These are phyloP conservation scores for Coturnix japonica DNA, from an alignment of 2,113 vertebrate genomes.

Conservation along the genomic window DNA sequence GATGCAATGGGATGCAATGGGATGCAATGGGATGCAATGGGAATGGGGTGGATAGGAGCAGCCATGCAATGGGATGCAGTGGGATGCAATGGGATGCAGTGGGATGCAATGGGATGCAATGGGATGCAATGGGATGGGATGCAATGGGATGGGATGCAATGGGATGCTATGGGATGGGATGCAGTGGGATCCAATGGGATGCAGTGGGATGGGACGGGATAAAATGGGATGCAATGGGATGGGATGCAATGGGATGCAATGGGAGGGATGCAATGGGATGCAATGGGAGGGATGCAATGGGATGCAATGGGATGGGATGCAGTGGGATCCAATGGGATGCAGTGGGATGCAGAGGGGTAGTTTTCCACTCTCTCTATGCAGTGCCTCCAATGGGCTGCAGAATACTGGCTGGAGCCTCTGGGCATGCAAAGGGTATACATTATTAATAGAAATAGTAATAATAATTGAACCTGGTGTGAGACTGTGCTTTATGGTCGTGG, in stretches of 20 bases:
- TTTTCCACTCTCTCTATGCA: not conserved
- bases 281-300: not conserved
- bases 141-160: rapidly evolving
- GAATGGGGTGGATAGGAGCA: too few relatives aligned
- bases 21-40: not conserved
- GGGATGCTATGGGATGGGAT: not conserved
- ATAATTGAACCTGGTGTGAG: not conserved
- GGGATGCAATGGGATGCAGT: rapidly evolving
- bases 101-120: rapidly evolving
- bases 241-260: too few relatives aligned
- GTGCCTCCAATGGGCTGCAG: not conserved
- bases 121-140: rapidly evolving
- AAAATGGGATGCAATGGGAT: too few relatives aligned
- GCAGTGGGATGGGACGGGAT: too few relatives aligned
- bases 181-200: too few relatives aligned
- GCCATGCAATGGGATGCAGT: rapidly evolving
- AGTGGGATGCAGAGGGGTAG: rapidly evolving
- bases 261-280: too few relatives aligned
- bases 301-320: too few relatives aligned
- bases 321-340: too few relatives aligned
- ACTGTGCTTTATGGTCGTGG: not conserved
- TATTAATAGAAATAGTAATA: not conserved
- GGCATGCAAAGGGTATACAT: not conserved
- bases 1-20: not conserved
- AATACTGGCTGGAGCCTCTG: not conserved